phyloP scores from a whole-genome alignment of 2,113 vertebrate species.

The Acrocephalus kingi region DNA sequence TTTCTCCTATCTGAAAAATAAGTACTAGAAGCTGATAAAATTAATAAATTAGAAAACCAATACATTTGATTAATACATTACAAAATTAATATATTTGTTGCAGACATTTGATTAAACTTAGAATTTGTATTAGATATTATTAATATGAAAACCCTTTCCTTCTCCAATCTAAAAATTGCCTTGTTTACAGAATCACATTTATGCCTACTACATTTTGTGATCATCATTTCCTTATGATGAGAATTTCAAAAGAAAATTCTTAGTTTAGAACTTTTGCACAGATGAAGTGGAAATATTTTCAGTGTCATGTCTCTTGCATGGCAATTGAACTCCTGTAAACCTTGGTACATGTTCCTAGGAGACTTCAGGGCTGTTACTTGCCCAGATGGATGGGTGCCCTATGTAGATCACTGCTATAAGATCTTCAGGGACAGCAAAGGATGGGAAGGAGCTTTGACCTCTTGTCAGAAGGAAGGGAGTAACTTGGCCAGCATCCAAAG shows the following conservation, averaged over 20 bases:
- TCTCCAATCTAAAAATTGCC: not conserved
- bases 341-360: not conserved
- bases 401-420: slow-evolving; percentile 84
- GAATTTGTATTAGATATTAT: not conserved
- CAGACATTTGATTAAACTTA: not conserved
- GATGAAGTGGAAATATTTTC: not conserved
- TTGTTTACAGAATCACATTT: not conserved
- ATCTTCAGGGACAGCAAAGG: slow-evolving; percentile 78
- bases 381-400: slow-evolving; percentile 81
- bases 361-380: slow-evolving; percentile 71
- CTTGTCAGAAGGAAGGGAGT: slow-evolving; percentile 83
- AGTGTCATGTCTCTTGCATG: not conserved
- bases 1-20: not conserved
- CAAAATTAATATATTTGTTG: not conserved
- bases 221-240: not conserved
- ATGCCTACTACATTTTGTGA: not conserved
- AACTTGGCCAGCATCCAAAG: slow-evolving; percentile 86
- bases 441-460: slow-evolving; percentile 81
- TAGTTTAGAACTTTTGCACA: not conserved
- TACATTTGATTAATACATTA: not conserved
- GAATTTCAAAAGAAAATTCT: not conserved
- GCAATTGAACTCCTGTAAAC: not conserved
- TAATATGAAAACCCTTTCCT: not conserved
- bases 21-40: not conserved
- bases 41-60: not conserved